Evolutionary conservation across 2,888 invertebrate genomes (phyloP), one percentile per base, ranked within the genome.

Genomic region (Tetanocera ferruginea): DNA sequence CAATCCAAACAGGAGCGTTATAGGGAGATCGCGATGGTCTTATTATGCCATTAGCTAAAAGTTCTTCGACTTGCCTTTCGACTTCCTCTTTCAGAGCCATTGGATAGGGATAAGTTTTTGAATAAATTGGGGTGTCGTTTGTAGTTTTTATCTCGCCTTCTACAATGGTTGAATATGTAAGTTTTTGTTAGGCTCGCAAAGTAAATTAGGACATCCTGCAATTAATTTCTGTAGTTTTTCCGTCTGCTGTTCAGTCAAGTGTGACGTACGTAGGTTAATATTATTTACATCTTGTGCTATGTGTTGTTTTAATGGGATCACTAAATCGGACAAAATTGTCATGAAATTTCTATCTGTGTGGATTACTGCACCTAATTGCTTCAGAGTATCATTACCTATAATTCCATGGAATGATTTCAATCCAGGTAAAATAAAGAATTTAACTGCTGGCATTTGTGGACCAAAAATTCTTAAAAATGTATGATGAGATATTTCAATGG

Each of bases 101-200:
- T 55, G 77, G 80, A 19, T 78, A 79, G 2, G 80, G 76, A 51
- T 78, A 80, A 23, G 8, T 57, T 66, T 67, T 78, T 11, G 77
- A n/a, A n/a, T n/a, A n/a, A n/a, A 25, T 76, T 17, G 55, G 77
- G 1, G 51, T 55, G 8, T 76, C 70, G 14, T 57, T 76, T 19
- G 17, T 72, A 0, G 78, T 80, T 3, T 67, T 74, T 51, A 80
- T 77, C n/a, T 79, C 76, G 4, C 70, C 80, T 28, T 64, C 34
- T 2, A 78, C 70, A 1, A 34, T 64, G 2, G 76, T 78, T 0
- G 75, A 77, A 37, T 77, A 80, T 8, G 75, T 78, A 8, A 80
- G 23, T 74, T 57, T 66, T 49, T 80, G 25, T 80, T 67, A 14
- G 80, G 80, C n/a, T 78, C 78, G 0, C 70, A 37, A 31, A 80